Conservation (phyloP, 2,797 vertebrate species). For the Chelmon rostratus region DNA sequence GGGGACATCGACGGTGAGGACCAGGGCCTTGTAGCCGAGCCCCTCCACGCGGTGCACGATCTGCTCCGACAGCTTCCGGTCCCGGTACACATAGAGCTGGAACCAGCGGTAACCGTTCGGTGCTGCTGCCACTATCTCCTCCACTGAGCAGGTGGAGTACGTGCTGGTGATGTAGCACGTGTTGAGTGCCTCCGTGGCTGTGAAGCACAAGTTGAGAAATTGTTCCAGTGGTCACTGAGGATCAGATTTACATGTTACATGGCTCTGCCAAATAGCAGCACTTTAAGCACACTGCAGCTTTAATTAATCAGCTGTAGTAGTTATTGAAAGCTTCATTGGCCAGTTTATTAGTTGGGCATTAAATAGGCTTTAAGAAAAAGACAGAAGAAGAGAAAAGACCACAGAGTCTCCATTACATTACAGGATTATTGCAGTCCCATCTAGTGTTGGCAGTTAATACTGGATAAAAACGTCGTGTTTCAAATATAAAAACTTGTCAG, state of each 20-base stretch:
- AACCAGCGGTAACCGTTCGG: conserved; percentile 92
- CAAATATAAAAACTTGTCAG: no score
- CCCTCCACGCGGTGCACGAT: conserved; percentile 89
- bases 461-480: background rate
- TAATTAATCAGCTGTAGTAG: background rate
- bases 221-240: background rate
- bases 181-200: conserved; percentile 89
- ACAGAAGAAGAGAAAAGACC: background rate
- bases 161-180: conserved; percentile 94
- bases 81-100: conserved; percentile 93
- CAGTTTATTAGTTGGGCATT: background rate
- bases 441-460: conserved; percentile 22
- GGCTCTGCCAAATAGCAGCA: background rate
- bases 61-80: conserved; percentile 88
- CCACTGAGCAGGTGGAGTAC: conserved; percentile 90
- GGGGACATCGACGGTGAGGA: conserved; percentile 92
- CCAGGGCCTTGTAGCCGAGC: conserved; percentile 92
- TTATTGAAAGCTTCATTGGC: background rate
- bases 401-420: background rate
- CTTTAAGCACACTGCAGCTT: background rate
- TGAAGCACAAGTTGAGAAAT: conserved; percentile 53
- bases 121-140: conserved; percentile 90
- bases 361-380: background rate
- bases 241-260: background rate
- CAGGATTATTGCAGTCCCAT: conserved; percentile 1